Conservation (phyloP, 2,113 vertebrate species). For the Pseudois nayaur region DNA sequence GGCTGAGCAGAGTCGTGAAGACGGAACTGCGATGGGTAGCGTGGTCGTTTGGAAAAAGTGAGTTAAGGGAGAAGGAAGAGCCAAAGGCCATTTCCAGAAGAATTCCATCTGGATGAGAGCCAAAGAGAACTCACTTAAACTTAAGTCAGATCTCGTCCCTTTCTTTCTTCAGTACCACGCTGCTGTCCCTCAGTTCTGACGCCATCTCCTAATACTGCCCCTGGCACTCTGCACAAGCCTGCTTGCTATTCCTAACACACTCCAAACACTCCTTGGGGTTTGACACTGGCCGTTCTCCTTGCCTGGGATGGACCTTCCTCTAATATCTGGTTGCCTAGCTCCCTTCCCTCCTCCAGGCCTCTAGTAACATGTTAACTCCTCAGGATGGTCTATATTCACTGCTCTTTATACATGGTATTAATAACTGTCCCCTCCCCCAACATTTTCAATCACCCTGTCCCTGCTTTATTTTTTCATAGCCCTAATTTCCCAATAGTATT, state of each 20-base stretch:
- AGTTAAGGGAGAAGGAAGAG: background rate
- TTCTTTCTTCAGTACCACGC: background rate
- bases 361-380: background rate
- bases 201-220: background rate
- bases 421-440: background rate
- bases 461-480: background rate
- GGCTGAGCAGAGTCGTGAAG: background rate
- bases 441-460: background rate
- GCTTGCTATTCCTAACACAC: background rate
- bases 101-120: background rate
- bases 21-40: too few relatives aligned
- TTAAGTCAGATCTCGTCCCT: background rate
- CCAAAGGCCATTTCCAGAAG: background rate
- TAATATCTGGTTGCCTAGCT: background rate
- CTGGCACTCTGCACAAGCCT: too few relatives aligned
- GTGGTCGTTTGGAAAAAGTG: background rate
- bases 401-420: background rate
- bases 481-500: background rate
- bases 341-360: background rate
- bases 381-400: background rate
- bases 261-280: background rate
- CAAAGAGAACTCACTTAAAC: background rate
- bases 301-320: background rate
- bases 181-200: background rate
- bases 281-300: background rate